A percentile compares a stretch with the other conserved stretches of the same genome.
phyloP scores from a whole-genome alignment of 2,797 vertebrate species.

The Prionace glauca region DNA sequence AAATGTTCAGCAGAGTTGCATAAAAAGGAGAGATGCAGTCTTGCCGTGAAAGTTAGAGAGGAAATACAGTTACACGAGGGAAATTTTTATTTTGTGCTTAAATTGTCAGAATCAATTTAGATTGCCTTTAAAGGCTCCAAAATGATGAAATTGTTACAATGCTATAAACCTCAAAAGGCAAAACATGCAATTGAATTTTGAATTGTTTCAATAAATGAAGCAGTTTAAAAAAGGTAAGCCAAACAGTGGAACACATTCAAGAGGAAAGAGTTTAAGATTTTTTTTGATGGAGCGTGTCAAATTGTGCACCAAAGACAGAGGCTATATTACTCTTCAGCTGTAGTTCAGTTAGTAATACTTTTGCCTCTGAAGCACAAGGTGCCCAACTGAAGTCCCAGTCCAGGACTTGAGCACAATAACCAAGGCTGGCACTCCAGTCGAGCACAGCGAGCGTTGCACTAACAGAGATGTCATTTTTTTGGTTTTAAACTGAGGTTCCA shows the following conservation, averaged over 20 bases:
- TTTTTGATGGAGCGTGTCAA: not conserved
- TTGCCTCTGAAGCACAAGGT: not conserved
- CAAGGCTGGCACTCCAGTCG: not conserved
- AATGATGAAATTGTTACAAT: not conserved
- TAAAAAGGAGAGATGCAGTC: not conserved
- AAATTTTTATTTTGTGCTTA: not conserved
- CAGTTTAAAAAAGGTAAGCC: not conserved
- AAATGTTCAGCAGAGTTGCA: not conserved
- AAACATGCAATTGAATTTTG: not conserved
- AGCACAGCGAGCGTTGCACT: not conserved
- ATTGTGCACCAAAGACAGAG: not conserved
- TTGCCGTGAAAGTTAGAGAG: not conserved
- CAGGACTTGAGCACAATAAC: not conserved
- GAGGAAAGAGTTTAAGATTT: not conserved
- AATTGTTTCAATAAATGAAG: not conserved
- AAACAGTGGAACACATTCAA: not conserved
- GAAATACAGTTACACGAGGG: not conserved
- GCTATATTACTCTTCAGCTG: not conserved
- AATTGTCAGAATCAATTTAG: not conserved
- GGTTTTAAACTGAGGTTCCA: no score
- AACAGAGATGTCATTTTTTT: no score
- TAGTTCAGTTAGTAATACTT: no score
- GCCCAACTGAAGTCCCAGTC: not conserved
- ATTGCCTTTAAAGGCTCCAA: not conserved
- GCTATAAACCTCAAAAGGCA: not conserved